Conservation (phyloP, 2,113 vertebrate genomes). For the Plecturocebus donacophilus region DNA sequence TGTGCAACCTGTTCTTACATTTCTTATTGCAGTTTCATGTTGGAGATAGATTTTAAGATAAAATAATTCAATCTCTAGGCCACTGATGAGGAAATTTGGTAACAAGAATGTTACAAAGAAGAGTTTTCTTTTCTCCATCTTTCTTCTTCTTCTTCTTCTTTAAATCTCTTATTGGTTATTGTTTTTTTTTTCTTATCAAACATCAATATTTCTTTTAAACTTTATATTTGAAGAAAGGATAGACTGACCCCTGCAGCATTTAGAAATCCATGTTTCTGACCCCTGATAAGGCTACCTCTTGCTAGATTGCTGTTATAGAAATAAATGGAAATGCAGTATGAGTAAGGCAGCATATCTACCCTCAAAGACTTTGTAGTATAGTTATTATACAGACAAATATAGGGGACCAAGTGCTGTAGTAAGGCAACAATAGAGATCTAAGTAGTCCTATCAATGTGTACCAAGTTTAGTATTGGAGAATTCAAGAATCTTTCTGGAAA, state of each 20-base stretch:
- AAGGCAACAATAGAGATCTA: not conserved
- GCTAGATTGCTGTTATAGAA: not conserved
- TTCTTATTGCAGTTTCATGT: conserved; percentile 31
- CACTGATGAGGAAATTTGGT: not conserved
- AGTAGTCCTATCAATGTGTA: not conserved
- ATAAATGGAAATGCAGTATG: not conserved
- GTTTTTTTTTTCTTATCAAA: not conserved
- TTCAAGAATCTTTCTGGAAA: not conserved
- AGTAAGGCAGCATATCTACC: not conserved
- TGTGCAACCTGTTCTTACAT: conserved; percentile 9
- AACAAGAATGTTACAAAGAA: not conserved
- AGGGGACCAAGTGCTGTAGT: not conserved
- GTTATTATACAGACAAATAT: not conserved
- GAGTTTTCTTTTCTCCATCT: not conserved
- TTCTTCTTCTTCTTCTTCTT: not conserved
- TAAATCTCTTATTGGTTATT: not conserved
- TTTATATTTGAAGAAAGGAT: not conserved
- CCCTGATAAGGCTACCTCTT: not conserved
- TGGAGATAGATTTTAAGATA: not conserved
- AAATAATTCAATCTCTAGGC: not conserved
- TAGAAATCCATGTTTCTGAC: not conserved
- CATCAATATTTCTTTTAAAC: not conserved
- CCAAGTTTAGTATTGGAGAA: not conserved
- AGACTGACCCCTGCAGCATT: not conserved
- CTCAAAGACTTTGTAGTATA: not conserved